Conservation (phyloP, 2,888 invertebrate genomes). For the Hybos culiciformis region DNA sequence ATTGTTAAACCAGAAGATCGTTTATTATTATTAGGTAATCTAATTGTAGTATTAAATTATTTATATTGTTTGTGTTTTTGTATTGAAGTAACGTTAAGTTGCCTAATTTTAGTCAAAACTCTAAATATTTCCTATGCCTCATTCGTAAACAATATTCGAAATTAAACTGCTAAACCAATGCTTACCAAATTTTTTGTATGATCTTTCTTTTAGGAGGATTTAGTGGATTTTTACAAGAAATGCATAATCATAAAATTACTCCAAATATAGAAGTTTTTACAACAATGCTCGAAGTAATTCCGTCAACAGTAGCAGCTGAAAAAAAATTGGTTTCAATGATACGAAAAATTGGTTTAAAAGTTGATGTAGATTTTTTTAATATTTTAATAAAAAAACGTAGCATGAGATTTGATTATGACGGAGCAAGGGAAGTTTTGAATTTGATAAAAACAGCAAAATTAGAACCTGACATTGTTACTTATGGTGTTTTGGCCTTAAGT, state of each 20-base stretch:
- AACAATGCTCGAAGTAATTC: slow-evolving; percentile 57
- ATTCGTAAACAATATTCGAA: too few relatives aligned
- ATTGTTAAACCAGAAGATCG: slow-evolving; percentile 48
- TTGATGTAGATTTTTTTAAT: slow-evolving; percentile 76
- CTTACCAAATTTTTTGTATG: too few relatives aligned
- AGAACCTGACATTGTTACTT: slow-evolving; percentile 65
- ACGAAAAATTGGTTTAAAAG: slow-evolving; percentile 42
- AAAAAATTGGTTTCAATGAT: slow-evolving; percentile 49
- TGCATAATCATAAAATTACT: slow-evolving; percentile 49
- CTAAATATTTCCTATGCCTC: too few relatives aligned
- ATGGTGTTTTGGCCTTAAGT: slow-evolving; percentile 69
- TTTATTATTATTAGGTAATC: slow-evolving; percentile 54
- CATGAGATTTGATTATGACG: slow-evolving; percentile 50
- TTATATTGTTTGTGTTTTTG: too few relatives aligned
- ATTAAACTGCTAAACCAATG: too few relatives aligned
- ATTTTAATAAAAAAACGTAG: slow-evolving; percentile 71
- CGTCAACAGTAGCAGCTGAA: slow-evolving; percentile 52
- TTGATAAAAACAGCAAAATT: slow-evolving; percentile 44
- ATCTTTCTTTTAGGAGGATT: slow-evolving; percentile 57
- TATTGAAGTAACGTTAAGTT: too few relatives aligned
- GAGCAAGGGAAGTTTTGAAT: slow-evolving; percentile 48
- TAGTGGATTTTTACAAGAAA: slow-evolving; percentile 58
- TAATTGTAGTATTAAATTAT: too few relatives aligned
- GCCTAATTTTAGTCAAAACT: too few relatives aligned
- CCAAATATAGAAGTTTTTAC: slow-evolving; percentile 73